Percentiles rank a stretch among this genome's conserved stretches.
Conservation (phyloP, 23 tunicate genomes). For the Clavelina lepadiformis region DNA sequence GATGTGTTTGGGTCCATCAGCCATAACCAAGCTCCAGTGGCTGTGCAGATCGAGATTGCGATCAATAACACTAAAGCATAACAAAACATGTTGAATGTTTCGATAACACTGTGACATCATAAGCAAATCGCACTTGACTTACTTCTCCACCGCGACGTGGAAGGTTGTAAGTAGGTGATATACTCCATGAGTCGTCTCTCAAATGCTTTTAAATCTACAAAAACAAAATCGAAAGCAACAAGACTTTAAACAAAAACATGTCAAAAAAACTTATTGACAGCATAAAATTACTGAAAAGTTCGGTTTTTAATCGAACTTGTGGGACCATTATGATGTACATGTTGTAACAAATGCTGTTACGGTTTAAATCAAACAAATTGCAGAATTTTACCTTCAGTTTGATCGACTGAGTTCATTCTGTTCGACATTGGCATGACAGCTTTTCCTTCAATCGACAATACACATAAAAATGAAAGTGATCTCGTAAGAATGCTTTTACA, state of each 20-base stretch:
- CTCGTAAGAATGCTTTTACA: background rate
- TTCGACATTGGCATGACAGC: too few relatives aligned
- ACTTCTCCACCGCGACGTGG: conserved; percentile 90
- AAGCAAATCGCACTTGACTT: background rate
- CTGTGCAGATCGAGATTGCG: conserved; percentile 66
- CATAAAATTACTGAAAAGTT: background rate
- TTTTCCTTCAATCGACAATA: background rate
- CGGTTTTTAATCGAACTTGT: too few relatives aligned
- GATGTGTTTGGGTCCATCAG: conserved; percentile 88
- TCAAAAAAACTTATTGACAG: background rate
- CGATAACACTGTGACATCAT: background rate
- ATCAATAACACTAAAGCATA: conserved; percentile 61
- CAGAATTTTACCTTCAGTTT: conserved; percentile 76
- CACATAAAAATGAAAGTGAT: background rate
- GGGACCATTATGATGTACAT: too few relatives aligned
- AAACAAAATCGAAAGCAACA: background rate
- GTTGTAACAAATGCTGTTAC: too few relatives aligned
- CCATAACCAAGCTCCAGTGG: conserved; percentile 96
- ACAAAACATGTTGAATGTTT: background rate
- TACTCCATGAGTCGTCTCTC: conserved; percentile 88
- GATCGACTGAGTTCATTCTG: conserved; percentile 58
- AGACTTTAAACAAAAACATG: background rate
- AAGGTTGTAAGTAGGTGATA: conserved; percentile 63
- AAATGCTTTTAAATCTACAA: conserved; percentile 71
- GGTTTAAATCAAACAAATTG: too few relatives aligned